Evolutionary conservation across 1,140 invertebrate genomes (phyloP).

Genomic region (Drosophila nannoptera): DNA sequence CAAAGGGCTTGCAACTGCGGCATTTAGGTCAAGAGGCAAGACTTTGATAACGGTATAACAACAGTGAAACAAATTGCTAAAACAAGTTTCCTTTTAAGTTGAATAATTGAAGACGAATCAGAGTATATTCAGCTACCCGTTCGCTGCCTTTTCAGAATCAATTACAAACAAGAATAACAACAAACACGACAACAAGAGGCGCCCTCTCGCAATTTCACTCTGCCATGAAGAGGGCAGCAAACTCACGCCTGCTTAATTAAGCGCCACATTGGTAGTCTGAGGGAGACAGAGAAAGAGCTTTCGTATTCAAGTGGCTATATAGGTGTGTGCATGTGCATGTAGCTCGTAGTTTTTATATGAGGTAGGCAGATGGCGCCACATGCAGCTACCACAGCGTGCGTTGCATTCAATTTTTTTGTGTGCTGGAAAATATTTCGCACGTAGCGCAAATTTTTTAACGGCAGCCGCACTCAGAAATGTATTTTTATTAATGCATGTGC

Average conservation of each 20-base stretch:
- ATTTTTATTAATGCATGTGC: constrained; percentile 24
- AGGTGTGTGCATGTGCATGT: background rate
- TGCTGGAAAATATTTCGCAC: constrained; percentile 27
- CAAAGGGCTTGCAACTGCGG: constrained; percentile 46
- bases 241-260: constrained; percentile 71
- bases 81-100: constrained; percentile 45
- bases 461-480: constrained; percentile 15
- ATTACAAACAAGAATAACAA: constrained; percentile 37
- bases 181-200: background rate
- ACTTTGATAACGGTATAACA: constrained; percentile 38
- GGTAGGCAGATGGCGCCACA: constrained; percentile 34
- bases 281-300: constrained; percentile 38
- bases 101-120: constrained; percentile 67
- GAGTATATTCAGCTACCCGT: constrained; percentile 21
- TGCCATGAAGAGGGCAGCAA: constrained; percentile 25
- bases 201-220: constrained; percentile 24
- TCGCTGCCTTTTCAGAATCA: constrained; percentile 40
- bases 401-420: constrained; percentile 35
- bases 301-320: constrained; percentile 14
- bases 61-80: constrained; percentile 32
- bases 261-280: constrained; percentile 48
- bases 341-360: constrained; percentile 23
- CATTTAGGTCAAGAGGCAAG: constrained; percentile 55
- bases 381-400: constrained; percentile 24
- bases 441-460: constrained; percentile 32